Percentiles rank a stretch among this genome's conserved stretches.
These are phyloP conservation scores for Homarus americanus DNA, from an alignment of 1,140 invertebrate species.

Conservation along the genomic window DNA sequence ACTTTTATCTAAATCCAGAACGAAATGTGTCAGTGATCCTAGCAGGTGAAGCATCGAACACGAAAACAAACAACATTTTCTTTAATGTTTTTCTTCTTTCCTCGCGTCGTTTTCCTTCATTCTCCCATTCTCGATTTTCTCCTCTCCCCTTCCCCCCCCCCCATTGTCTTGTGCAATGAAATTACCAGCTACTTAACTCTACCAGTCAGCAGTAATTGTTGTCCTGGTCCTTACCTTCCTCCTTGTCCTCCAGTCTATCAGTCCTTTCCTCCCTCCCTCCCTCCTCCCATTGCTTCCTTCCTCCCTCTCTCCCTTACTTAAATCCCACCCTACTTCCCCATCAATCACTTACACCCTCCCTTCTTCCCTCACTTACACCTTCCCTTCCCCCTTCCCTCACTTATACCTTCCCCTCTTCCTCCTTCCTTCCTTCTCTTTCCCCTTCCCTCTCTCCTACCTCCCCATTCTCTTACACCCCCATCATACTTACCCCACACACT, in stretches of 20 bases:
- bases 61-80: too few relatives aligned
- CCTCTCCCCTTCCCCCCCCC: neutral
- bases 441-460: neutral
- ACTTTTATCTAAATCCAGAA: too few relatives aligned
- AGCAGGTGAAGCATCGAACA: too few relatives aligned
- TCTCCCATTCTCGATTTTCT: neutral
- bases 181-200: neutral
- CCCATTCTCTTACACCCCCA: neutral
- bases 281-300: neutral
- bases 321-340: neutral
- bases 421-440: conserved; percentile 2
- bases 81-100: too few relatives aligned
- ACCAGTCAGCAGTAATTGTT: neutral
- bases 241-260: too few relatives aligned
- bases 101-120: too few relatives aligned
- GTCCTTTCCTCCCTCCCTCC: neutral
- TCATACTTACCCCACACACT: neutral
- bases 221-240: neutral
- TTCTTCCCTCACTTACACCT: neutral
- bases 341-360: neutral
- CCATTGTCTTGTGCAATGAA: neutral
- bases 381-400: neutral
- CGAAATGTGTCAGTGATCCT: too few relatives aligned
- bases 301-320: neutral
- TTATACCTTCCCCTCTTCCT: neutral